Base-by-base conservation (phyloP, 2,888 invertebrate genomes). In the Cancer borealis region DNA sequence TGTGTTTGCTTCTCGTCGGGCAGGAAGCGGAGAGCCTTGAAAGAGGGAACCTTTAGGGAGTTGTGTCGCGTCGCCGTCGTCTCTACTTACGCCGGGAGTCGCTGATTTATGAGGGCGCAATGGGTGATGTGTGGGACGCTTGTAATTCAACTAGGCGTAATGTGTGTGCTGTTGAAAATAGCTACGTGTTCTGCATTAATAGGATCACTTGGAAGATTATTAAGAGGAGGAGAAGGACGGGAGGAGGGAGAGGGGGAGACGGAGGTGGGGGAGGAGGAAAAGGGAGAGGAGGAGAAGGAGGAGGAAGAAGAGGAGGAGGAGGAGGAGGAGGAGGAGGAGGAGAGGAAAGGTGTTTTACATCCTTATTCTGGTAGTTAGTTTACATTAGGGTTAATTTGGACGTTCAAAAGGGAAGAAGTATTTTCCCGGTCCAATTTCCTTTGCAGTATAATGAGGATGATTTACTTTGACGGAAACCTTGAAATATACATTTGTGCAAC, bases 141-240 rank as follows among this genome's bases (percentile, higher is more conserved):
- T 60, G 39, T 84, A 39, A 84, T 84, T 84, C 84, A 84, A 84
- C 84, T 84, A 84, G 84, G 84, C 84, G 84, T 84, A 84, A 84
- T 84, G 84, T 84, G 84, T 84, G 84, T 30, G 84, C 84, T 84
- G 84, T 39, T 84, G 84, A 84, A 84, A 84, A 84, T 84, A 39
- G 39, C 39, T 84, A 84, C 84, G 84, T 84, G 84, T 84, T 84
- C 84, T 84, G 84, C 84, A 84, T 84, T 84, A 84, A 84, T 84
- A 39, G 84, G 84, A 84, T 84, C 10, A 30, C 84, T 14, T 30
- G 14, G 84, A 10, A 3, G 84, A 84, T 84, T 84, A 84, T 84
- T 39, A 84, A 30, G 39, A 84, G 84, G 84, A 84, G 39, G 84
- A 84, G 30, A 39, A 84, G 39, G 84, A 84, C 39, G 12, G 14